Evolutionary conservation across 2,113 vertebrate species (phyloP).

Genomic region (Tympanuchus pallidicinctus): DNA sequence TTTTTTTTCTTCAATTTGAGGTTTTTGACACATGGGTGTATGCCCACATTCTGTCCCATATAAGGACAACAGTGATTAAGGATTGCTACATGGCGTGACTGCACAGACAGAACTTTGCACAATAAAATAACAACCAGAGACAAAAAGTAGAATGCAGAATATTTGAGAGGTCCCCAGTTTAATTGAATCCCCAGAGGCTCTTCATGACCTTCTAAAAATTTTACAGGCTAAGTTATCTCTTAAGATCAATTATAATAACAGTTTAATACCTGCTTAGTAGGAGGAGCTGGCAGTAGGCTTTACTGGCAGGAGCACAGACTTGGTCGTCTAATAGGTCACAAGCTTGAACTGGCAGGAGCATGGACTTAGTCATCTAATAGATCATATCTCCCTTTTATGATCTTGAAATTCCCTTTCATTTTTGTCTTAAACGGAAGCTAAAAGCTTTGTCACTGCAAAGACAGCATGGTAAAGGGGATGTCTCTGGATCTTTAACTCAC

Average conservation of each 20-base stretch:
- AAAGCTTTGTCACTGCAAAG: neutral
- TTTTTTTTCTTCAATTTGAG: neutral
- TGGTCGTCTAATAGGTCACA: neutral
- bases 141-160: neutral
- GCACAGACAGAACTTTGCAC: neutral
- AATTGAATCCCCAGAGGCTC: constrained; percentile 20
- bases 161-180: neutral
- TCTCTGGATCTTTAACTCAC: neutral
- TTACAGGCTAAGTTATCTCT: constrained; percentile 13
- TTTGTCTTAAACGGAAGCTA: neutral
- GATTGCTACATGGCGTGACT: neutral
- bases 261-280: constrained; percentile 50
- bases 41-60: neutral
- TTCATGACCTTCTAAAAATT: constrained; percentile 46
- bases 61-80: neutral
- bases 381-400: neutral
- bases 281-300: neutral
- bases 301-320: neutral
- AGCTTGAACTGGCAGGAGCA: neutral
- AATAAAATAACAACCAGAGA: neutral
- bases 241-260: neutral
- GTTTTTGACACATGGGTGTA: neutral
- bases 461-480: neutral
- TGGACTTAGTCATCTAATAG: neutral
- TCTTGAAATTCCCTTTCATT: neutral